Evolutionary conservation across 2,888 invertebrate genomes (phyloP).

Genomic region (Epistrophe grossulariae): DNA sequence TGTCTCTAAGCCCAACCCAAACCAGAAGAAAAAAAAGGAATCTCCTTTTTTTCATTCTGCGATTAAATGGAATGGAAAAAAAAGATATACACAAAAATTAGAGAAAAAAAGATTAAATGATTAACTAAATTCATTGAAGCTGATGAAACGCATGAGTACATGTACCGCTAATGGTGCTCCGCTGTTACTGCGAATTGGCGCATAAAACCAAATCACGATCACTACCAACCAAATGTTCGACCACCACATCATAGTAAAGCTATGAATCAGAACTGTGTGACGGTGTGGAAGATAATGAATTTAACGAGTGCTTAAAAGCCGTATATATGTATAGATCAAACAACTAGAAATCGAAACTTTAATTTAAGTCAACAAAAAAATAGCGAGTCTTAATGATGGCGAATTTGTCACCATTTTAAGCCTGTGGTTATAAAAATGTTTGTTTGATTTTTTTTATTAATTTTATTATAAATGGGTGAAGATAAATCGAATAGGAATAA

Average conservation of each 20-base stretch:
- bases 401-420: slow-evolving; percentile 31
- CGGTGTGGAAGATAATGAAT: slow-evolving; percentile 36
- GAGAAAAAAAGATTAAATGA: slow-evolving; percentile 58
- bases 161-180: slow-evolving; percentile 23
- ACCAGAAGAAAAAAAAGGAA: not conserved
- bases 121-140: slow-evolving; percentile 72
- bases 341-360: slow-evolving; percentile 52
- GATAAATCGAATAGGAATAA: not conserved
- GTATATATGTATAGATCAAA: slow-evolving; percentile 22
- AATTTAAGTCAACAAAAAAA: slow-evolving; percentile 21
- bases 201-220: slow-evolving; percentile 69
- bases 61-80: slow-evolving; percentile 44
- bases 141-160: slow-evolving; percentile 73
- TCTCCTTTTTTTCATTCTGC: slow-evolving; percentile 11
- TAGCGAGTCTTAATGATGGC: slow-evolving; percentile 13
- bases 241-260: slow-evolving; percentile 32
- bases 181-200: slow-evolving; percentile 59
- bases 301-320: not conserved
- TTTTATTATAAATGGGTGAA: not conserved
- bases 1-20: slow-evolving; percentile 49
- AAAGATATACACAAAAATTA: slow-evolving; percentile 17
- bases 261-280: slow-evolving; percentile 63
- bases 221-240: slow-evolving; percentile 39
- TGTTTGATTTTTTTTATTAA: not conserved
- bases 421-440: not conserved